Conservation (phyloP, 1,140 invertebrate genomes). For the Drosophila truncata region DNA sequence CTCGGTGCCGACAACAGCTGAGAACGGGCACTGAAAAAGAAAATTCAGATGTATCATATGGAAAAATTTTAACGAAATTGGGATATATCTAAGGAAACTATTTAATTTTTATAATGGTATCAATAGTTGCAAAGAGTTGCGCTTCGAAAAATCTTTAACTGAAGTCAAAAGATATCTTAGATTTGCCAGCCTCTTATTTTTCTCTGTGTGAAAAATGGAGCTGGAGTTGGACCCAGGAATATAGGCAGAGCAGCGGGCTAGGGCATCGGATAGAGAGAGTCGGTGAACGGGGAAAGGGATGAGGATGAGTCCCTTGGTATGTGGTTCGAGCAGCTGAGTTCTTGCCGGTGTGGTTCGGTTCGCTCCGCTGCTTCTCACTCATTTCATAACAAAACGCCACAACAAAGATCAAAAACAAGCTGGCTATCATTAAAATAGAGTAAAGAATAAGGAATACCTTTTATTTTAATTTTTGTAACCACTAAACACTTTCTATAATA, state of each 20-base stretch:
- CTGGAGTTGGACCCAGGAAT: constrained; percentile 26
- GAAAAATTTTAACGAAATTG: background rate
- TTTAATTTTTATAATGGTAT: too few relatives aligned
- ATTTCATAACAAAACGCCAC: constrained; percentile 69
- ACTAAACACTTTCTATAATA: accelerated
- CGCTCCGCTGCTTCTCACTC: constrained; percentile 67
- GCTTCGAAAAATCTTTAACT: background rate
- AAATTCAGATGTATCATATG: background rate
- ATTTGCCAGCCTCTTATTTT: background rate
- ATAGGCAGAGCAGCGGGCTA: background rate
- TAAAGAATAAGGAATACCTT: background rate
- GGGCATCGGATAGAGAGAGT: constrained; percentile 7
- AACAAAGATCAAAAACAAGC: constrained; percentile 49
- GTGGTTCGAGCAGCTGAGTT: constrained; percentile 68
- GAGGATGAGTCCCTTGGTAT: constrained; percentile 45
- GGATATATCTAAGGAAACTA: background rate
- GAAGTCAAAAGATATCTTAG: background rate
- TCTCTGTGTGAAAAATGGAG: constrained; percentile 18
- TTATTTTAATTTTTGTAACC: background rate
- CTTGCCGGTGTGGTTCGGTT: constrained; percentile 51
- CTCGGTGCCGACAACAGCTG: constrained; percentile 53
- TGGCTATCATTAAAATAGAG: background rate
- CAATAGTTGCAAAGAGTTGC: too few relatives aligned
- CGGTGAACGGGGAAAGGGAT: constrained; percentile 15
- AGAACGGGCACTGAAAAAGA: constrained; percentile 19